Base-by-base conservation (phyloP, 2,888 invertebrate species). In the Chesias legatella region DNA sequence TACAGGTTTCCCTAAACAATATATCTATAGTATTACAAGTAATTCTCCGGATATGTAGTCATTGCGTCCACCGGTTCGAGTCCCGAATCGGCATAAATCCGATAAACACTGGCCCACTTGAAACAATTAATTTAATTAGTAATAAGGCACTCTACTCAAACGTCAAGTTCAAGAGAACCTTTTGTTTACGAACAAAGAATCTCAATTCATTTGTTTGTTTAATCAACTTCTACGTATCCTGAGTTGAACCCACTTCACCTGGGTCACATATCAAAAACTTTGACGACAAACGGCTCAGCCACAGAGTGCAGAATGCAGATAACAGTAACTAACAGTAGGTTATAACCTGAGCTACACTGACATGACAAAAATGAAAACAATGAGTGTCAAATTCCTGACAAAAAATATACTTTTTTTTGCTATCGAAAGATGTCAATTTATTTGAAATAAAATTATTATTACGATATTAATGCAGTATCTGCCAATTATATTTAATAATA, bases 191-290 rank as follows among this genome's bases (percentile, higher is more conserved):
- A 33, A 40, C 35, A 44, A 44, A 26, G 43, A 25, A 6, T 32
- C 33, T 11, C 26, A 10, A 8, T 33, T 33, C 7, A 34, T 23
- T 37, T 24, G 36, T 26, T 36, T 49, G 44, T 45, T 42, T 26
- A 34, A 37, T 27, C 37, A 43, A 43, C 24, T 52, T 51, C 50
- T 40, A 32, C 39, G 54, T 53, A 56, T 22, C 37, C 36, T 35
- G 26, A 27, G n/a, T 25, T 20, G 33, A 30, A 33, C 30, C 45
- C 46, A 43, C 51, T 49, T 13, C 32, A 34, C 34, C 33, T 43
- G 57, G 53, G 58, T 67, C 63, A 51, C 37, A 60, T 67, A 64
- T 66, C 66, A 62, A 47, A 44, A 32, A 52, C 44, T 48, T 48
- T 53, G 57, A 53, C 56, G 60, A 61, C 58, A 54, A 51, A 58